These are phyloP conservation scores for Lordiphosa fenestrarum DNA, from an alignment of 2,888 invertebrate species.

Conservation along the genomic window DNA sequence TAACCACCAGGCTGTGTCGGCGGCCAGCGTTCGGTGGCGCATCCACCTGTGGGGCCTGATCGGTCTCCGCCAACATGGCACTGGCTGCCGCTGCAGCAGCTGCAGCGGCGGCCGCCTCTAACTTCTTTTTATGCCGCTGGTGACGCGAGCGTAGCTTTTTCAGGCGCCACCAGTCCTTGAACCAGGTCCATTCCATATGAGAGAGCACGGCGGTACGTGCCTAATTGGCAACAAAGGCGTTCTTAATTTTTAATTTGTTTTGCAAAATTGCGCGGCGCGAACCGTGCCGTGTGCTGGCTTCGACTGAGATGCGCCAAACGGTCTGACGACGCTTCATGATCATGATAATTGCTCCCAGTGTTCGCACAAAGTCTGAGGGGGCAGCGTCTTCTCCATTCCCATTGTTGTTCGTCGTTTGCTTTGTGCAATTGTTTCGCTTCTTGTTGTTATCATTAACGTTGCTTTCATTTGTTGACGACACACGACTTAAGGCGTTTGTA, in stretches of 20 bases:
- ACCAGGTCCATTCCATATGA: conserved; percentile 89
- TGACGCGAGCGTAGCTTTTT: conserved; percentile 83
- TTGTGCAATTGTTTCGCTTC: conserved; percentile 32
- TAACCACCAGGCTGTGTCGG: conserved; percentile 30
- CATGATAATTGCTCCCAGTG: no score
- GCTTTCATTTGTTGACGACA: conserved; percentile 27
- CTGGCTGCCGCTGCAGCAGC: conserved; percentile 12
- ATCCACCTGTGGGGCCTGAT: background rate
- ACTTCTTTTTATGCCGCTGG: conserved; percentile 58
- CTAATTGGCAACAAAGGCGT: background rate
- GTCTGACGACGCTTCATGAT: conserved; percentile 20
- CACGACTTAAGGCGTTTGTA: conserved; percentile 1
- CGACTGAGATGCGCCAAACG: conserved; percentile 15
- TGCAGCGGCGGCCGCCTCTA: conserved; percentile 43
- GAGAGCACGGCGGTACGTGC: background rate
- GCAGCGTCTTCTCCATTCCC: conserved; percentile 1
- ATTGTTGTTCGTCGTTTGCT: conserved; percentile 23
- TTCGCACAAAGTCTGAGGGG: no score
- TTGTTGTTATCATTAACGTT: conserved; percentile 24
- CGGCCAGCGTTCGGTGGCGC: conserved; percentile 6
- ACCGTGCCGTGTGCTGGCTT: conserved; percentile 10
- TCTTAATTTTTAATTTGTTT: background rate
- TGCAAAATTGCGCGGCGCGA: conserved; percentile 5
- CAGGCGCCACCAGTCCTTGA: conserved; percentile 90
- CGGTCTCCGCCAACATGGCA: background rate